Base-by-base conservation (phyloP, 2,888 invertebrate species). In the Mythimna ferrago region DNA sequence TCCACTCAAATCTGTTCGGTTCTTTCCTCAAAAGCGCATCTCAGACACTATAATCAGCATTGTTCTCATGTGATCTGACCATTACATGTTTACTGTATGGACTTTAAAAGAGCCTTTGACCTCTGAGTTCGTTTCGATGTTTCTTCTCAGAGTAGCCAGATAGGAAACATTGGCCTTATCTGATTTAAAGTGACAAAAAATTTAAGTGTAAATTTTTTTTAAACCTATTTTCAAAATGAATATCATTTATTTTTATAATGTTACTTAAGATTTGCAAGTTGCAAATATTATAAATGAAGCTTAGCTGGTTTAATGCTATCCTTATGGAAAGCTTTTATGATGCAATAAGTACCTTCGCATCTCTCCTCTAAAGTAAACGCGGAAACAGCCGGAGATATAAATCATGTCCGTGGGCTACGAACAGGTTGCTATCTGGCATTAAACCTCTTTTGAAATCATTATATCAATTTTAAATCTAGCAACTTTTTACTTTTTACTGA, bases 391-490 rank as follows among this genome's bases (percentile, higher is more conserved):
- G 68, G 51, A 66, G 81, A 76, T 81, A 81, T 81, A 81, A 84
- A 75, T 81, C 81, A 71, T 68, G 81, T 48, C 84, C 81, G 57
- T 62, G 41, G 80, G 73, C 63, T 58, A 56, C 61, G 64, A 81
- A 84, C 84, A 80, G 84, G 81, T 83, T 80, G 53, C 48, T 72
- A 80, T 60, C 84, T 68, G 63, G 53, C 63, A 57, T 56, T 26
- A 75, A 80, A 81, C 81, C 81, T 80, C 84, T 71, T 83, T 81
- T 83, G 68, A 83, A 80, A 69, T 68, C 60, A 65, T 61, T 70
- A 57, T 65, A 70, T 67, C 19, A 62, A 63, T 73, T 73, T 71
- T 56, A 60, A 69, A 71, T 71, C 66, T 58, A 58, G 61, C 68
- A 54, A 64, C 60, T 76, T 77, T 73, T 76, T 71, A 57, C 65